Evolutionary conservation across 2,888 invertebrate species (phyloP).

Genomic region (Incurvaria masculella): DNA sequence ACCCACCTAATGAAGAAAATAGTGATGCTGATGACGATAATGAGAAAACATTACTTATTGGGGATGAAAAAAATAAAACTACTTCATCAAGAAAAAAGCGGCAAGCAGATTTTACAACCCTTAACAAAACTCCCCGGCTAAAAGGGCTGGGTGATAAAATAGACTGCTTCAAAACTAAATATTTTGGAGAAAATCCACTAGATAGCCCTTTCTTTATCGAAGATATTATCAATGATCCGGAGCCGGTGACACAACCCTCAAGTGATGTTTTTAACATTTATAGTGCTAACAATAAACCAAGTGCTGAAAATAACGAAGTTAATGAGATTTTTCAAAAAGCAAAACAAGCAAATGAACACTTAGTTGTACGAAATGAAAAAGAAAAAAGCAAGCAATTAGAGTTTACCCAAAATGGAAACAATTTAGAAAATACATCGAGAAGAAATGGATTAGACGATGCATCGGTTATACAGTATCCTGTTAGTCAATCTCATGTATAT

Average conservation of each 20-base stretch:
- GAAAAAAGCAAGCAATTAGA: too few species aligned
- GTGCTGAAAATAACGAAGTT: constrained; percentile 12
- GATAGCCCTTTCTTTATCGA: constrained; percentile 71
- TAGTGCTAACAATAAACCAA: constrained; percentile 13
- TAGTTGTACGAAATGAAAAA: too few species aligned
- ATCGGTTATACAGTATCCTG: too few species aligned
- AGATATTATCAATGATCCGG: constrained; percentile 46
- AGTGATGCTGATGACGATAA: constrained; percentile 29
- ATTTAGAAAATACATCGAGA: too few species aligned
- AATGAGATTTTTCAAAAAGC: constrained; percentile 1
- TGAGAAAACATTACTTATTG: constrained; percentile 17
- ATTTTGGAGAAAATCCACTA: constrained; percentile 71
- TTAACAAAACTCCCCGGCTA: constrained; percentile 48
- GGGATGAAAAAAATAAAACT: constrained; percentile 24
- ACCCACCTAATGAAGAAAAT: constrained; percentile 27
- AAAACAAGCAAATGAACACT: too few species aligned
- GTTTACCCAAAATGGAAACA: too few species aligned
- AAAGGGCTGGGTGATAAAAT: constrained; percentile 68
- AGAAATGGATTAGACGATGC: too few species aligned
- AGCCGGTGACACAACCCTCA: constrained; percentile 32
- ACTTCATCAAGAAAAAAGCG: constrained; percentile 23
- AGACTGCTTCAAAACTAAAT: constrained; percentile 70
- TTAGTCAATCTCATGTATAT: constrained; percentile 33
- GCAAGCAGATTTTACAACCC: constrained; percentile 23
- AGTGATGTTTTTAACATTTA: constrained; percentile 20